Percentiles rank a stretch among this genome's conserved stretches.
These are phyloP conservation scores for Drosophila suzukii DNA, from an alignment of 1,140 invertebrate genomes.

Conservation along the genomic window DNA sequence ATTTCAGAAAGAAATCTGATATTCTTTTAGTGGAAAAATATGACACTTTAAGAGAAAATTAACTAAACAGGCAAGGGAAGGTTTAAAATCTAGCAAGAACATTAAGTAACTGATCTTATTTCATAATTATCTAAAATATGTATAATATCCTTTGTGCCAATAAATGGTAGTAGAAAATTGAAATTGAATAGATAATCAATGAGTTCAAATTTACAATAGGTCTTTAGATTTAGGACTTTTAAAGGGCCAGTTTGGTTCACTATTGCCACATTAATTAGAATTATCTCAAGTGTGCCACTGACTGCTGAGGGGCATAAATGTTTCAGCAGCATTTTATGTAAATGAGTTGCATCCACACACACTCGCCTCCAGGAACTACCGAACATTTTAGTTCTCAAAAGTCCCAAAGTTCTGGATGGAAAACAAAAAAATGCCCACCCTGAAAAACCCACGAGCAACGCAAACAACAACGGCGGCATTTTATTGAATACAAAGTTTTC, in stretches of 20 bases:
- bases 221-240: no score
- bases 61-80: background rate
- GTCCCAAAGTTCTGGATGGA: constrained; percentile 36
- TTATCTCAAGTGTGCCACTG: constrained; percentile 60
- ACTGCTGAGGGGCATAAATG: constrained; percentile 48
- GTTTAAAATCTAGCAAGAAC: background rate
- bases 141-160: no score
- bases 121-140: no score
- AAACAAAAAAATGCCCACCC: constrained; percentile 12
- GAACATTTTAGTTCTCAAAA: constrained; percentile 19
- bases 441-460: constrained; percentile 17
- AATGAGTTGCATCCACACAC: constrained; percentile 57
- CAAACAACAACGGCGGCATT: constrained; percentile 25
- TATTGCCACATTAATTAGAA: constrained; percentile 56
- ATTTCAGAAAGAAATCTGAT: constrained; percentile 31
- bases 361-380: constrained; percentile 5
- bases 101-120: background rate
- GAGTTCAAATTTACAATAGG: no score
- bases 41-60: background rate
- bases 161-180: no score
- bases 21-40: background rate
- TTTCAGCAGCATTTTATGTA: constrained; percentile 70
- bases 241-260: constrained; percentile 19
- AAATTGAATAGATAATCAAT: no score
- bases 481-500: constrained; percentile 52